These are phyloP conservation scores for Eristalinus aeneus DNA, from an alignment of 2,888 invertebrate species.

Conservation along the genomic window DNA sequence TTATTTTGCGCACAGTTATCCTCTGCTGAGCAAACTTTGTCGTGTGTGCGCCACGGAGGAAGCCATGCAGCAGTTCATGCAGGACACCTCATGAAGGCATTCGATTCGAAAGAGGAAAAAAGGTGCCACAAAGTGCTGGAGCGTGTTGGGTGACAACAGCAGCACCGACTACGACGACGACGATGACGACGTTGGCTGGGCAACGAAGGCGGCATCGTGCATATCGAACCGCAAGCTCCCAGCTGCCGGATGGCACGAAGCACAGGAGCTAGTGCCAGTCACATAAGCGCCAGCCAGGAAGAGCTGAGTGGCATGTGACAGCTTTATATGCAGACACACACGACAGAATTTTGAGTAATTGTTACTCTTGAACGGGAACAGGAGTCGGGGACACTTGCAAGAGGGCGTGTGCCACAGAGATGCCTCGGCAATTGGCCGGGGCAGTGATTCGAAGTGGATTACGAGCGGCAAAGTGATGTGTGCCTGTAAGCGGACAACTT, in stretches of 20 bases:
- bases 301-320: not conserved
- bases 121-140: not conserved
- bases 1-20: not conserved
- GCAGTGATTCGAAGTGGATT: constrained; percentile 8
- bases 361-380: constrained; percentile 11
- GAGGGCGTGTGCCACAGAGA: not conserved
- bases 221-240: not conserved
- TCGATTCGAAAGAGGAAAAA: not conserved
- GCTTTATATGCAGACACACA: not conserved
- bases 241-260: not conserved
- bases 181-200: not conserved
- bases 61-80: not conserved
- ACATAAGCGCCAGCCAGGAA: not conserved
- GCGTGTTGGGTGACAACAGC: not conserved
- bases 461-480: constrained; percentile 1
- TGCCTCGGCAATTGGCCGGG: constrained; percentile 5
- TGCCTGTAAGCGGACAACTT: not conserved
- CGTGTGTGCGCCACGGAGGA: not conserved
- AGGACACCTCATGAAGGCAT: constrained; percentile 1
- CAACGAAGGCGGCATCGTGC: not conserved
- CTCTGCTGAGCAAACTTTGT: constrained; percentile 16
- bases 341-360: constrained; percentile 31
- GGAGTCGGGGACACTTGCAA: not conserved
- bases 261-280: constrained; percentile 5
- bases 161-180: not conserved